Base-by-base conservation (phyloP, 2,888 invertebrate species). In the Coenonympha arcania region DNA sequence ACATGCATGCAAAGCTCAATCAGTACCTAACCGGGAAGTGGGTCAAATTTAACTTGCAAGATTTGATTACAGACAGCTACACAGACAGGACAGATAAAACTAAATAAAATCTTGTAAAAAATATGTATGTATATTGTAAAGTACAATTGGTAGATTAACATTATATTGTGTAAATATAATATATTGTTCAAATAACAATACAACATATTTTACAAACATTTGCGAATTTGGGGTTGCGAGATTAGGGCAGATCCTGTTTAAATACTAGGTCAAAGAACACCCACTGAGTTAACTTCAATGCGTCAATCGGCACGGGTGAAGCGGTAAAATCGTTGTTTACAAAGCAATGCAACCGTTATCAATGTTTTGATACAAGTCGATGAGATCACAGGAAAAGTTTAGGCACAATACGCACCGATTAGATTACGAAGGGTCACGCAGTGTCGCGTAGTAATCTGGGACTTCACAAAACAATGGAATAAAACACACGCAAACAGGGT, bases 331-430 rank as follows among this genome's bases (percentile, higher is more conserved):
- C 44, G 34, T 33, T 48, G 44, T 55, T 52, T 48, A 55, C 44
- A 37, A 33, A 37, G 34, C 26, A 47, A 33, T 42, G 34, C 26
- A 47, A 37, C 13, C 34, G 46, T 44, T 52, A 47, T 34, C 18
- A 20, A 30, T 50, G 50, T 59, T 60, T 69, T 71, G 70, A 69
- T 72, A 59, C 33, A 26, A 70, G 69, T 62, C 64, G 66, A 77
- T 78, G 77, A 79, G 76, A 79, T 79, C 79, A 77, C 69, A 73
- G 76, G 77, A 79, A 78, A 76, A 73, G 66, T 77, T 76, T 74
- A 73, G 71, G 71, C n/a, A 70, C 69, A 75, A 76, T 71, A 69
- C n/a, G 72, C 64, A 69, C 64, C 71, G 76, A 77, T 77, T 73
- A 74, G 66, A 76, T 73, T 71, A 68, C 48, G 53, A 44, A 63